Evolutionary conservation across 2,888 invertebrate species (phyloP).

Genomic region (Orchestes rusci): DNA sequence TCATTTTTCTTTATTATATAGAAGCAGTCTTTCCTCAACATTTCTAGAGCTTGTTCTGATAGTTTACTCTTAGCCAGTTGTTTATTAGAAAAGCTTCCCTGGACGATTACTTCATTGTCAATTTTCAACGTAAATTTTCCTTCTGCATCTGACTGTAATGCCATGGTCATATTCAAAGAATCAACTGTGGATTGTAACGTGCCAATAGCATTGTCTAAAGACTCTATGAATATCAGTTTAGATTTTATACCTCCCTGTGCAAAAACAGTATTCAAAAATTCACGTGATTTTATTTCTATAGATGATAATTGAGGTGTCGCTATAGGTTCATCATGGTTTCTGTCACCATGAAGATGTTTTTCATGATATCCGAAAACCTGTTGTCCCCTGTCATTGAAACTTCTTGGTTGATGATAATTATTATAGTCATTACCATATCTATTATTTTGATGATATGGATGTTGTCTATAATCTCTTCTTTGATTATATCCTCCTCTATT

Average conservation of each 20-base stretch:
- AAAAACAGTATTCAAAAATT: conserved; percentile 15
- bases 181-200: conserved; percentile 17
- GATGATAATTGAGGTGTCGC: conserved; percentile 6
- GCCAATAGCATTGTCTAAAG: conserved; percentile 14
- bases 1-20: conserved; percentile 29
- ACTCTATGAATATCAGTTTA: conserved; percentile 21
- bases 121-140: conserved; percentile 17
- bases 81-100: conserved; percentile 17
- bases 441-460: too few species aligned
- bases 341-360: not conserved
- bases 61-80: conserved; percentile 28
- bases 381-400: too few species aligned
- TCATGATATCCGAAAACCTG: too few species aligned
- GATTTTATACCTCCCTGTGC: conserved; percentile 17
- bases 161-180: conserved; percentile 15
- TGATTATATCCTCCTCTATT: too few species aligned
- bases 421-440: too few species aligned
- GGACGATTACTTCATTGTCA: conserved; percentile 21
- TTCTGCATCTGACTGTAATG: conserved; percentile 5
- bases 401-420: too few species aligned
- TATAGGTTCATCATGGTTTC: not conserved
- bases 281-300: conserved; percentile 14
- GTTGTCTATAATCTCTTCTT: too few species aligned
- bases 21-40: conserved; percentile 32
- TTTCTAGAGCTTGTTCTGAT: conserved; percentile 28